Base-by-base conservation (phyloP, 2,888 invertebrate genomes). In the Orthosia incerta region DNA sequence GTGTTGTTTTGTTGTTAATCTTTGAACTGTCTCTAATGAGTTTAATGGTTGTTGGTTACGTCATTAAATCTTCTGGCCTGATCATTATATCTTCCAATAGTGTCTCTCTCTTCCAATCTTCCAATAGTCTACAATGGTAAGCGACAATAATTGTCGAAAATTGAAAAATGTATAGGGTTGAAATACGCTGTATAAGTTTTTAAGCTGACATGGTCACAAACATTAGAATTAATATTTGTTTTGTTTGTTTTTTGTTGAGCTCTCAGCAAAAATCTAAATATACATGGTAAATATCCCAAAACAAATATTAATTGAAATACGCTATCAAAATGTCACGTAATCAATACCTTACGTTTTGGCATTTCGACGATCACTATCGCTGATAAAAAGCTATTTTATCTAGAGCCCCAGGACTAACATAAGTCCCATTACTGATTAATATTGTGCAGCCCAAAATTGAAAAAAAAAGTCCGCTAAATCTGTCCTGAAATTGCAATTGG, bases 1-100 rank as follows among this genome's bases (percentile, higher is more conserved):
- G 46, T 61, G n/a, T 60, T 16, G 50, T 74, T 74, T 16, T 20
- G n/a, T 16, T 48, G 3, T 64, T 59, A 62, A 50, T 50, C 51
- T 76, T 55, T 31, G 45, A 60, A 59, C 20, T 55, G 51, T 55
- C 76, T 55, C 16, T 55, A 48, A 55, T 31, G 18, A 39, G 1
- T 72, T 53, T 12, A 23, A 39, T 18, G 53, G 18, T 79, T 53
- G n/a, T 48, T 56, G 15, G 7, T 46, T 15, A 18, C 5, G 15
- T 23, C 13, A 12, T 51, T 23, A 13, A n/a, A 55, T 55, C 16
- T 31, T 48, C 16, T 59, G n/a, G 15, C 20, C 45, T 3, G n/a
- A 48, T 45, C 61, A 2, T 20, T 20, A 12, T 53, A 53, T 18
- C 9, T 5, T 50, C 16, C 12, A 51, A 51, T 3, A n/a, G 51